Conservation (phyloP, 2,113 vertebrate species). For the Pterocles gutturalis region DNA sequence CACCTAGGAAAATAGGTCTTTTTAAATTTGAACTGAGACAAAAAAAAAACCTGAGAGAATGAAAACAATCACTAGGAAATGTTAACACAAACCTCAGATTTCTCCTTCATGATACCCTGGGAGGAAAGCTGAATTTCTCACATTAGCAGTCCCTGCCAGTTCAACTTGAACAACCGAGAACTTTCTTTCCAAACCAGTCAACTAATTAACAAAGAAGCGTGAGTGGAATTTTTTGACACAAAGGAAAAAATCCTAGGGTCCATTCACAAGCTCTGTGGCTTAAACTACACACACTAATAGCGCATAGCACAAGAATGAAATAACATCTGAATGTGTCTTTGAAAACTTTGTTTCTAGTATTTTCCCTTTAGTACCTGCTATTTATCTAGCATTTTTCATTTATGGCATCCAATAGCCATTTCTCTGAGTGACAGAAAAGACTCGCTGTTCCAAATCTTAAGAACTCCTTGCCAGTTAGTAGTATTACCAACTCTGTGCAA, state of each 20-base stretch:
- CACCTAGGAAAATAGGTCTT: neutral
- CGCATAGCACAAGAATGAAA: neutral
- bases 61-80: neutral
- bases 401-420: neutral
- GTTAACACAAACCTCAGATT: neutral
- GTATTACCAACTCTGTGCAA: neutral
- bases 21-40: neutral
- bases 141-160: neutral
- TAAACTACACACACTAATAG: neutral
- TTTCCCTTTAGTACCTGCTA: neutral
- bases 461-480: neutral
- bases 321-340: neutral
- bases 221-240: slow-evolving; percentile 23
- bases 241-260: neutral
- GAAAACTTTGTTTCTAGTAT: neutral
- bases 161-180: neutral
- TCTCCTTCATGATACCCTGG: neutral
- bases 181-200: neutral
- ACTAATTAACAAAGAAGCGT: slow-evolving; percentile 3
- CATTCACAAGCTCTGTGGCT: neutral
- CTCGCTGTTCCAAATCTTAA: neutral
- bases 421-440: neutral
- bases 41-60: neutral
- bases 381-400: neutral
- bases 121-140: neutral